Percentiles rank a stretch among this genome's conserved stretches.
These are phyloP conservation scores for Danionella dracula DNA, from an alignment of 2,797 vertebrate species.

Conservation along the genomic window DNA sequence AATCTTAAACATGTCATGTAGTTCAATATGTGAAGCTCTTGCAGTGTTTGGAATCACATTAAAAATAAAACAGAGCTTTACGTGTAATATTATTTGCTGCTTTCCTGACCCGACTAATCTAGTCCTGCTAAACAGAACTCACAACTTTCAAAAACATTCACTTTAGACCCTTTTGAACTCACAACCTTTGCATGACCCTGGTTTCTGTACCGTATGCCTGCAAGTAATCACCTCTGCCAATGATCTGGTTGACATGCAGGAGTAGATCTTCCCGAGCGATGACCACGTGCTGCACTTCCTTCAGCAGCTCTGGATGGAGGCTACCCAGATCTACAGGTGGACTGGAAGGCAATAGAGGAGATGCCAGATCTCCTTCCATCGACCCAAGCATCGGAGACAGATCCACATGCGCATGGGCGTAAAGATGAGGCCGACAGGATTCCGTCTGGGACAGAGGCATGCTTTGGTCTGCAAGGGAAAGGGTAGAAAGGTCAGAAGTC, in stretches of 20 bases:
- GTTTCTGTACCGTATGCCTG: too few relatives aligned
- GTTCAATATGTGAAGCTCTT: too few relatives aligned
- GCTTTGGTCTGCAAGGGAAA: conserved; percentile 79
- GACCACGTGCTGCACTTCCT: conserved; percentile 92
- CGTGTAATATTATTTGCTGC: too few relatives aligned
- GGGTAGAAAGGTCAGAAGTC: conserved; percentile 49
- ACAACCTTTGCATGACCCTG: too few relatives aligned
- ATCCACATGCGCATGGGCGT: conserved; percentile 76
- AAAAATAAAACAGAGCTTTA: too few relatives aligned
- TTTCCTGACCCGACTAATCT: too few relatives aligned
- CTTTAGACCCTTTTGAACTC: too few relatives aligned
- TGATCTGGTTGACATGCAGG: conserved; percentile 89
- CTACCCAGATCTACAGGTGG: conserved; percentile 88
- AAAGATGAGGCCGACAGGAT: conserved; percentile 74
- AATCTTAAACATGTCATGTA: too few relatives aligned
- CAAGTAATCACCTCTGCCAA: conserved; percentile 93
- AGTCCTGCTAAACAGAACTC: too few relatives aligned
- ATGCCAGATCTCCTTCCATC: conserved; percentile 84
- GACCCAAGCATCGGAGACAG: conserved; percentile 81
- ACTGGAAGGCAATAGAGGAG: conserved; percentile 81
- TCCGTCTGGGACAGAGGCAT: conserved; percentile 82
- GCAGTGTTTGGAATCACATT: too few relatives aligned
- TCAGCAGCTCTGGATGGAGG: conserved; percentile 90
- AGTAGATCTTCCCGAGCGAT: conserved; percentile 87
- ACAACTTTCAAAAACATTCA: too few relatives aligned